phyloP scores from a whole-genome alignment of 2,888 invertebrate genomes.

The Agriotes lineatus region DNA sequence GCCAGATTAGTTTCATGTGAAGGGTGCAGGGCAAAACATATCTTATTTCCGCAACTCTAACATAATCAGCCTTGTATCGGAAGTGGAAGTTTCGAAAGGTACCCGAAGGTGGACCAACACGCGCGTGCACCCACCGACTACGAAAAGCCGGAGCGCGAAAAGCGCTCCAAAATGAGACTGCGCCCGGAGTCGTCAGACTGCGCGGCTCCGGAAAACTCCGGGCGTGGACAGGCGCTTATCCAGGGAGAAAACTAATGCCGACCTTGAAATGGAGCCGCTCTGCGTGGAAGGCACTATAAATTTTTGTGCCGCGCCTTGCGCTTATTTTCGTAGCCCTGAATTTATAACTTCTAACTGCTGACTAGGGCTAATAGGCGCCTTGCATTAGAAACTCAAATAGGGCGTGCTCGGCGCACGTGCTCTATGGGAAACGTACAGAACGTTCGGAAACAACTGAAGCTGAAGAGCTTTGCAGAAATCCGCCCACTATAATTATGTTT shows the following conservation, averaged over 20 bases:
- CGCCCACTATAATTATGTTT: too few species aligned
- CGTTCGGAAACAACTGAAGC: too few species aligned
- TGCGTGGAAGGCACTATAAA: neutral
- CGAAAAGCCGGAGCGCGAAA: constrained; percentile 37
- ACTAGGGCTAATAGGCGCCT: too few species aligned
- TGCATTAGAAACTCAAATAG: too few species aligned
- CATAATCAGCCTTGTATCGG: constrained; percentile 28
- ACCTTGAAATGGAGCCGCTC: constrained; percentile 29
- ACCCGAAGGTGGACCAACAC: constrained; percentile 41
- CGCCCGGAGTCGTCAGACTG: constrained; percentile 44
- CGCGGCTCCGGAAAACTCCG: constrained; percentile 45
- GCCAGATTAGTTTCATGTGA: neutral
- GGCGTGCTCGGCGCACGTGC: too few species aligned
- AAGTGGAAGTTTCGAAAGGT: constrained; percentile 23
- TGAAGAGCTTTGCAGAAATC: too few species aligned
- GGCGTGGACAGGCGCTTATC: constrained; percentile 44
- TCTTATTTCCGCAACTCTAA: constrained; percentile 14
- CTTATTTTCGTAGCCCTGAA: too few species aligned
- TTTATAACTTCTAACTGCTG: too few species aligned
- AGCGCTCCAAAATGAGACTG: constrained; percentile 43
- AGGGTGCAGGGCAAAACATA: neutral
- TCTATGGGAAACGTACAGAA: too few species aligned
- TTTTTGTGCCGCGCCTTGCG: too few species aligned
- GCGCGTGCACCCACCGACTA: constrained; percentile 45
- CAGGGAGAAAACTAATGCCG: constrained; percentile 32